Evolutionary conservation across 2,113 vertebrate species (phyloP).

Genomic region (Heterocephalus glaber): DNA sequence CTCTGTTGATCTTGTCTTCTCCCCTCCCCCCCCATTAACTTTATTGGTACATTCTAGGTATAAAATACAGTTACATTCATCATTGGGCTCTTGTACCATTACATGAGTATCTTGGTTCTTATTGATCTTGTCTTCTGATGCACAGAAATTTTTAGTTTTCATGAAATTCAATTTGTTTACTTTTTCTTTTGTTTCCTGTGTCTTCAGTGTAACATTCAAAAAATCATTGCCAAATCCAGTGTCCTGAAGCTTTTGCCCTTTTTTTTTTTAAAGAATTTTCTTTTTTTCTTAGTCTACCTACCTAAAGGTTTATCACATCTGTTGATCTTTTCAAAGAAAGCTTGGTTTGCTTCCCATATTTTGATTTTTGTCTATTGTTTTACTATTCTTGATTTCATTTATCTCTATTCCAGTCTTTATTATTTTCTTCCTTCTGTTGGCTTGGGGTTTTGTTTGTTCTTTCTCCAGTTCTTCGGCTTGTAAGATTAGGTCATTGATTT

Average conservation of each 20-base stretch:
- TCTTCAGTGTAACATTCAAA: not conserved
- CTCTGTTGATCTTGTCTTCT: not conserved
- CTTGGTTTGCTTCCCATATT: not conserved
- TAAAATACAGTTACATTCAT: too few relatives aligned
- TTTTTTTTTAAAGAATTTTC: too few relatives aligned
- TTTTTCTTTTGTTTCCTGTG: not conserved
- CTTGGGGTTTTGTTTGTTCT: not conserved
- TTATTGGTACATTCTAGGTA: too few relatives aligned
- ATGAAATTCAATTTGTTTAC: not conserved
- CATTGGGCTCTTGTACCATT: too few relatives aligned
- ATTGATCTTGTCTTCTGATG: not conserved
- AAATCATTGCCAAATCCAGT: not conserved
- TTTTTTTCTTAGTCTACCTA: not conserved
- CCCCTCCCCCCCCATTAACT: too few relatives aligned
- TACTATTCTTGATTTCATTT: not conserved
- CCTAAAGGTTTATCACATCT: not conserved
- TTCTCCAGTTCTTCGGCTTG: not conserved
- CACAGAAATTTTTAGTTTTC: not conserved
- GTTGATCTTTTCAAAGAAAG: not conserved
- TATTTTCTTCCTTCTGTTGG: not conserved
- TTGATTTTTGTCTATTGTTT: not conserved
- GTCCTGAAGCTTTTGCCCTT: not conserved
- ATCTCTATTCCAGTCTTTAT: not conserved
- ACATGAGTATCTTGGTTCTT: too few relatives aligned
- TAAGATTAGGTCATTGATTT: not conserved